A percentile compares a stretch with the other conserved stretches of the same genome.
phyloP scores from a whole-genome alignment of 2,797 vertebrate species.

The Austrolebias charrua region DNA sequence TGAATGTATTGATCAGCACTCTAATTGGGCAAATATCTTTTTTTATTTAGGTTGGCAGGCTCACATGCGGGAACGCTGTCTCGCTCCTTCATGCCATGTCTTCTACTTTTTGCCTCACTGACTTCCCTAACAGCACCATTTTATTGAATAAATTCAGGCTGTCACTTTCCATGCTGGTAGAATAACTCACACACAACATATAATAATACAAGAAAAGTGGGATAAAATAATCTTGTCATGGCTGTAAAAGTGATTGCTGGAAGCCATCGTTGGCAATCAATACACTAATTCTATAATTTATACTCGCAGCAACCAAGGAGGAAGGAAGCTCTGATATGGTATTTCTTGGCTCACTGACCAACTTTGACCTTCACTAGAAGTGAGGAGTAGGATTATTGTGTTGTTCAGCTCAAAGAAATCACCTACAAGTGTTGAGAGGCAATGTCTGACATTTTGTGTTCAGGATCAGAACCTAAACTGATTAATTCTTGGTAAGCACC shows the following conservation, averaged over 20 bases:
- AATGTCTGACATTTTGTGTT: slow-evolving; percentile 87
- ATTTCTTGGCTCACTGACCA: slow-evolving; percentile 99
- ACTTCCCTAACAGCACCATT: slow-evolving; percentile 93
- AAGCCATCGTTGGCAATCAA: slow-evolving; percentile 95
- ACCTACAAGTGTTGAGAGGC: slow-evolving; percentile 90
- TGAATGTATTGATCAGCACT: slow-evolving; percentile 90
- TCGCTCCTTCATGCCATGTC: slow-evolving; percentile 78
- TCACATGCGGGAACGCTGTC: slow-evolving; percentile 69
- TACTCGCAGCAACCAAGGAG: slow-evolving; percentile 91
- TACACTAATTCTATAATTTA: slow-evolving; percentile 99
- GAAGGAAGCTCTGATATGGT: slow-evolving; percentile 97
- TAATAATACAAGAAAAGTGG: slow-evolving; percentile 99
- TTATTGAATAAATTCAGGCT: slow-evolving; percentile 99
- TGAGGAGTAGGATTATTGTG: slow-evolving; percentile 92
- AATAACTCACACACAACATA: slow-evolving; percentile 99
- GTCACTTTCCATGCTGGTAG: slow-evolving; percentile 98
- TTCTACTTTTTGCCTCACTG: slow-evolving; percentile 92
- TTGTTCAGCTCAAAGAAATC: slow-evolving; percentile 92
- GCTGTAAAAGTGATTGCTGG: slow-evolving; percentile 98
- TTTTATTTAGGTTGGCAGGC: slow-evolving; percentile 82
- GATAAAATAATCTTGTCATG: slow-evolving; percentile 99
- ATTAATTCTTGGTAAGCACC: slow-evolving; percentile 88
- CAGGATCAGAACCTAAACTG: slow-evolving; percentile 85
- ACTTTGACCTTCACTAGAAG: slow-evolving; percentile 97
- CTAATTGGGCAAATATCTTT: slow-evolving; percentile 88